Conservation (phyloP, 2,113 vertebrate species). For the Cyanoramphus novaezelandiae region DNA sequence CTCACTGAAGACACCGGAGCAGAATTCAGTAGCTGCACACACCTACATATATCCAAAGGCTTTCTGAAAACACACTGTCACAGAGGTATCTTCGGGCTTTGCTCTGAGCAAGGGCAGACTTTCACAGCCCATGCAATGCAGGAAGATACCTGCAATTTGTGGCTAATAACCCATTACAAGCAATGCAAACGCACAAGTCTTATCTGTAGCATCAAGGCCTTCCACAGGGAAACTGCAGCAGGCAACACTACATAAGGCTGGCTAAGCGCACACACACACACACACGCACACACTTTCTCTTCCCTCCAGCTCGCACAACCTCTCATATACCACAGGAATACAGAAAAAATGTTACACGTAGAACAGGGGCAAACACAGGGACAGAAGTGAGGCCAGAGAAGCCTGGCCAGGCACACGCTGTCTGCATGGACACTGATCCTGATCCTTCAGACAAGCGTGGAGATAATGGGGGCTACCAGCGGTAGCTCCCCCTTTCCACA, state of each 20-base stretch:
- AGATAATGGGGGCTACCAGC: neutral
- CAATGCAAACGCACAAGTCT: neutral
- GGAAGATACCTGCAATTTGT: neutral
- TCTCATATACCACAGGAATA: neutral
- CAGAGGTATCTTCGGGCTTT: neutral
- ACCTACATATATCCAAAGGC: neutral
- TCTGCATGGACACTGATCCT: neutral
- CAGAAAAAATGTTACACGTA: neutral
- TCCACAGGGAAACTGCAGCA: neutral
- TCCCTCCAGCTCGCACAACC: neutral
- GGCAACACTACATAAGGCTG: neutral
- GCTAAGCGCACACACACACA: fast-evolving
- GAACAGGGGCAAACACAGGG: neutral
- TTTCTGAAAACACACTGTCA: neutral
- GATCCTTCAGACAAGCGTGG: neutral
- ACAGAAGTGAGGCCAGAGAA: neutral
- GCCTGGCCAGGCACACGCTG: neutral
- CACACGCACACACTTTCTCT: no score
- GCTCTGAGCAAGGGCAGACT: neutral
- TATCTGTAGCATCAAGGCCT: neutral
- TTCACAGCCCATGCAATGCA: neutral
- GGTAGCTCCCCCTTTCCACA: neutral
- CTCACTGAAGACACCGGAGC: neutral
- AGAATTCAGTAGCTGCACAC: neutral
- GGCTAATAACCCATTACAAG: neutral